Base-by-base conservation (phyloP, 2,888 invertebrate genomes). In the Philopedon plagiatum region DNA sequence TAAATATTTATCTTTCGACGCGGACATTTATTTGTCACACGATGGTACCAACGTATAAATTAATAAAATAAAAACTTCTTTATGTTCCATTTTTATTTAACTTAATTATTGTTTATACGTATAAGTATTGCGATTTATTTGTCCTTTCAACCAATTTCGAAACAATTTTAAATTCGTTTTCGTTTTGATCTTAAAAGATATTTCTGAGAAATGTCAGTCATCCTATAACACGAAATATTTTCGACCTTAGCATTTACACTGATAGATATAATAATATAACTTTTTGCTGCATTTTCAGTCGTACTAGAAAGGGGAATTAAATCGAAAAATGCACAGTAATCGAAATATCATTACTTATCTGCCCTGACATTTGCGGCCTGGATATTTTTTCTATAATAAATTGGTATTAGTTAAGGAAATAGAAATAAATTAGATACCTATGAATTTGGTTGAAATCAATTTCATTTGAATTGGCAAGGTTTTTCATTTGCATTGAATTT, bases 181-280 rank as follows among this genome's bases (percentile, higher is more conserved):
- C 13, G 37, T 51, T 62, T 62, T 49, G 18, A 49, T 49, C 34
- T 46, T 13, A 62, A 49, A 49, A 62, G 18, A 34, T 62, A 49
- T 62, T 44, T 44, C 23, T 61, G 32, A 46, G 44, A 61, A 61
- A 46, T 62, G 49, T 62, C 46, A 62, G 49, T 62, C 62, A 49
- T 62, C 62, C 29, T 32, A 34, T 49, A 49, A 49, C 32, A 46
- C 49, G 62, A 46, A 62, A 62, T 49, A 62, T 46, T 21, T 51
- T 9, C 56, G 57, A 65, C 65, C 65, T 65, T 65, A 65, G 56
- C 57, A 65, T 65, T 65, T 65, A 56, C 19, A 56, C 18, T 32
- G 56, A 64, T 51, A 56, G 64, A 64, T 18, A 37, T 64, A 39
- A 37, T 64, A 39, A 56, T 64, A 32, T 65, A 56, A 57, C 57